These are phyloP conservation scores for Gambusia holbrooki DNA, from an alignment of 2,113 vertebrate species.

Conservation along the genomic window DNA sequence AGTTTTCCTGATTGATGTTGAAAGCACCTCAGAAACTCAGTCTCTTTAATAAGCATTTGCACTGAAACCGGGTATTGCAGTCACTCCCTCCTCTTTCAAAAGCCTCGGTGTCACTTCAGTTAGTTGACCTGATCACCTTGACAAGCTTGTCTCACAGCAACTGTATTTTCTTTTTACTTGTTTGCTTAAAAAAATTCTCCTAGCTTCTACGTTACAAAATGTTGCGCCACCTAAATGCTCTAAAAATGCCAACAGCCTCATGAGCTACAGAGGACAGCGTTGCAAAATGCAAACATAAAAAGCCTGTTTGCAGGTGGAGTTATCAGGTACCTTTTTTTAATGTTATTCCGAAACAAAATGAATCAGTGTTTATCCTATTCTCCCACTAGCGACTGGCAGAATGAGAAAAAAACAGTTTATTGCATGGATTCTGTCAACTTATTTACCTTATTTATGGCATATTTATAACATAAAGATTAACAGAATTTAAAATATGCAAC, in stretches of 20 bases:
- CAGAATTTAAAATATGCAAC: too few species aligned
- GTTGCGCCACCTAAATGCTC: not conserved
- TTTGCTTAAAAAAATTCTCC: not conserved
- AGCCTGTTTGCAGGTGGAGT: not conserved
- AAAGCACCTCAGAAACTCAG: too few species aligned
- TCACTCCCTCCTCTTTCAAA: not conserved
- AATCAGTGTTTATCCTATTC: not conserved
- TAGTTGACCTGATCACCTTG: not conserved
- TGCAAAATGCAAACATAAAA: not conserved
- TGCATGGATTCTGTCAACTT: not conserved
- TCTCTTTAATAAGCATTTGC: too few species aligned
- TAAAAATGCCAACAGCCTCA: not conserved
- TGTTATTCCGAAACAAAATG: not conserved
- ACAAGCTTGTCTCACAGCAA: not conserved
- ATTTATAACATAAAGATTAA: not conserved
- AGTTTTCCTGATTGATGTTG: too few species aligned
- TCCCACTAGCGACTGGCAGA: not conserved
- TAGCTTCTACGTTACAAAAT: not conserved
- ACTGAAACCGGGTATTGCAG: constrained; percentile 3
- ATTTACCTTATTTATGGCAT: not conserved
- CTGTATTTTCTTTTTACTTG: not conserved
- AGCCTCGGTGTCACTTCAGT: not conserved
- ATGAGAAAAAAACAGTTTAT: not conserved
- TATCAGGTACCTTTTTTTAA: not conserved
- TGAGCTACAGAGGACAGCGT: not conserved